A percentile compares a stretch with the other conserved stretches of the same genome.
Conservation (phyloP, 2,797 vertebrate species). For the Pipistrellus pygmaeus region DNA sequence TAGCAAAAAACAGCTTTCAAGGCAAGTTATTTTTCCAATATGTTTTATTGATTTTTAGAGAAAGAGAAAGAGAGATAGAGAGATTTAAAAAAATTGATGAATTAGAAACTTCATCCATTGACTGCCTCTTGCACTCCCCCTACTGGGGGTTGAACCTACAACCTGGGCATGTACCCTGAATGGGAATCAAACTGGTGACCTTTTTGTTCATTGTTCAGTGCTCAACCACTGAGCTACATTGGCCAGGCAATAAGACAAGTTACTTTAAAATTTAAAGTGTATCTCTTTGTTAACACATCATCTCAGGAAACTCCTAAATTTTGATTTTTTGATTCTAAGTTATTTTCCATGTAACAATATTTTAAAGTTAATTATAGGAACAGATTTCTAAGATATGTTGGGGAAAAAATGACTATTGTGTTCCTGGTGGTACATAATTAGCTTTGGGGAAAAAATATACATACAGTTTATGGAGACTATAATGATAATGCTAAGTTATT, state of each 20-base stretch:
- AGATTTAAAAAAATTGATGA: too few species aligned
- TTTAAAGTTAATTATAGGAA: not conserved
- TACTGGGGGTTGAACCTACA: too few species aligned
- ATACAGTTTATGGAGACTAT: not conserved
- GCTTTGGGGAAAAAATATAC: not conserved
- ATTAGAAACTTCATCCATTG: too few species aligned
- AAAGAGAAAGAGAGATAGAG: too few species aligned
- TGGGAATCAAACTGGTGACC: too few species aligned
- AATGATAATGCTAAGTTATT: not conserved
- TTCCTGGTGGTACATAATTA: conserved; percentile 29
- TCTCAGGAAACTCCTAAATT: not conserved
- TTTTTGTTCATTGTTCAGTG: too few species aligned
- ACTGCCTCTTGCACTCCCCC: too few species aligned
- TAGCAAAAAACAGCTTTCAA: not conserved
- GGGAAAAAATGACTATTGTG: not conserved
- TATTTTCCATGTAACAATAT: not conserved
- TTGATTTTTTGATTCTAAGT: not conserved
- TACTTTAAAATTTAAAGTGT: conserved; percentile 28
- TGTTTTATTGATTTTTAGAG: too few species aligned
- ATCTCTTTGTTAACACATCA: not conserved
- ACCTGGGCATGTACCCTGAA: too few species aligned
- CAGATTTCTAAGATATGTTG: not conserved
- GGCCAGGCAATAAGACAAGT: not conserved
- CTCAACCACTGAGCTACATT: too few species aligned
- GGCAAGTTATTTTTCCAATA: not conserved